phyloP scores from a whole-genome alignment of 2,797 vertebrate genomes.

The Xiphorhynchus erythropygius region DNA sequence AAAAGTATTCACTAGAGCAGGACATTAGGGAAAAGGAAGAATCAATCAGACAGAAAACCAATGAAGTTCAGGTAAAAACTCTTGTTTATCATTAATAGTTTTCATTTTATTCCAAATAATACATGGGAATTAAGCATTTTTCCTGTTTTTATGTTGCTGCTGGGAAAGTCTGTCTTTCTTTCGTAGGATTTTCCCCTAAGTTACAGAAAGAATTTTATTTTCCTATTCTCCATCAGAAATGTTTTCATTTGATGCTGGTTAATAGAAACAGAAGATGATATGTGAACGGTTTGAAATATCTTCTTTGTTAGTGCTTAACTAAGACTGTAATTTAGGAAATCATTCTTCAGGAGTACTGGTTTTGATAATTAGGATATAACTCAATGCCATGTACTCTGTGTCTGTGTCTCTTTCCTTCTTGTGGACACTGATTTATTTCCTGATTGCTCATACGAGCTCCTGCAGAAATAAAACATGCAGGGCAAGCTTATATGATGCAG shows the following conservation, averaged over 20 bases:
- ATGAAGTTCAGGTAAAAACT: slow-evolving; percentile 89
- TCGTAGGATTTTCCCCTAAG: background rate
- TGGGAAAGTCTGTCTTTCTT: background rate
- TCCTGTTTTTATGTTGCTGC: background rate
- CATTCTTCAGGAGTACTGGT: background rate
- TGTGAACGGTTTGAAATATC: background rate
- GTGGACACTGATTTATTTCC: background rate
- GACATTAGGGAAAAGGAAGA: slow-evolving; percentile 96
- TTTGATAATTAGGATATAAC: background rate
- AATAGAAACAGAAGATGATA: background rate
- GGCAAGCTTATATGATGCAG: no score
- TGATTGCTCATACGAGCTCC: background rate
- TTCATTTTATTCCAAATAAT: background rate
- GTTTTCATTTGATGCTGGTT: background rate
- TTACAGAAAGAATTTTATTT: background rate
- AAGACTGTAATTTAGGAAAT: background rate
- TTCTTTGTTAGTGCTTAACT: background rate
- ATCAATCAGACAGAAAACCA: slow-evolving; percentile 90
- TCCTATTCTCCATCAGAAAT: background rate
- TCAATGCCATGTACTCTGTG: background rate
- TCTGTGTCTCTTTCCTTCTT: no score
- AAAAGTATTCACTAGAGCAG: slow-evolving; percentile 94
- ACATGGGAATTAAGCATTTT: background rate
- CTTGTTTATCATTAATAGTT: background rate
- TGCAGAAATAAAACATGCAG: background rate